A percentile compares a stretch with the other conserved stretches of the same genome.
These are phyloP conservation scores for Dynastes maya DNA, from an alignment of 2,888 invertebrate species.

Conservation along the genomic window DNA sequence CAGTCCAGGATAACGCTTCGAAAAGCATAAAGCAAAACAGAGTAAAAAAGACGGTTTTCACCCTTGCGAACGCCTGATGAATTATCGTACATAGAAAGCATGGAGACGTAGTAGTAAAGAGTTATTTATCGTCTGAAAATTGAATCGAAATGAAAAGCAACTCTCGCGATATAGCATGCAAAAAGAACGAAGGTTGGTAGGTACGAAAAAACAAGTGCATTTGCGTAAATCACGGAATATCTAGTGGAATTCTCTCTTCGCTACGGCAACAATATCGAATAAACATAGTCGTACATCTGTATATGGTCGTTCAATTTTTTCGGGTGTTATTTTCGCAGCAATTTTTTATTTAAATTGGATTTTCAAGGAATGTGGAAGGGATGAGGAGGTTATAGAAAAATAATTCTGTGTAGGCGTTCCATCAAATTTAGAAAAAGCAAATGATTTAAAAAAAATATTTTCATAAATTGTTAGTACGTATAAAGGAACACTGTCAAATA, in stretches of 20 bases:
- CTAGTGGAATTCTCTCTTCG: conserved; percentile 13
- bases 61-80: conserved; percentile 38
- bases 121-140: conserved; percentile 43
- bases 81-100: conserved; percentile 38
- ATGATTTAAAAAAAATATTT: background rate
- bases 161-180: background rate
- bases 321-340: conserved; percentile 36
- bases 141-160: conserved; percentile 43
- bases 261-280: conserved; percentile 5
- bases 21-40: conserved; percentile 8
- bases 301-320: conserved; percentile 28
- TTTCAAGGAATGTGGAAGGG: conserved; percentile 12
- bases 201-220: conserved; percentile 1
- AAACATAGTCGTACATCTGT: conserved; percentile 8
- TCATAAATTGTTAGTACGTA: too few species aligned
- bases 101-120: conserved; percentile 26
- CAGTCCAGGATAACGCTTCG: background rate
- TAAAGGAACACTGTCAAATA: too few species aligned
- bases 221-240: conserved; percentile 30
- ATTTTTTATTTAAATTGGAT: conserved; percentile 38
- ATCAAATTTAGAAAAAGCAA: background rate
- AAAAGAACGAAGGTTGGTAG: background rate
- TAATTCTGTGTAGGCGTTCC: background rate
- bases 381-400: background rate
- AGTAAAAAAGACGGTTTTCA: conserved; percentile 11